phyloP scores from a whole-genome alignment of 2,888 invertebrate species.

The Ypsolopha scabrella region DNA sequence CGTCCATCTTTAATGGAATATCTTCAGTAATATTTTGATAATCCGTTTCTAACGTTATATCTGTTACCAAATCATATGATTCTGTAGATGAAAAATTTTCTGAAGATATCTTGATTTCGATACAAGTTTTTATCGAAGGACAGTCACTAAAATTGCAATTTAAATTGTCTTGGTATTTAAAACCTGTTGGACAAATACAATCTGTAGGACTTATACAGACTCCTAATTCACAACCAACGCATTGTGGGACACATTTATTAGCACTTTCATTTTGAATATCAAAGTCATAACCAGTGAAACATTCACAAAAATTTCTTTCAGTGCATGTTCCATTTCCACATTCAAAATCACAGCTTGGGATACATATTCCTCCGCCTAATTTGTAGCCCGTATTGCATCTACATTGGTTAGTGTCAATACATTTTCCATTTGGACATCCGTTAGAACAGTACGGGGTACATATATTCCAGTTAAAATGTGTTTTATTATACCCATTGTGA shows the following conservation, averaged over 20 bases:
- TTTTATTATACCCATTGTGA: slow-evolving; percentile 30
- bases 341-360: not conserved
- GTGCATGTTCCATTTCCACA: not conserved
- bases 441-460: not conserved
- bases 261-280: not conserved
- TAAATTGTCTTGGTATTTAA: not conserved
- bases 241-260: slow-evolving; percentile 3
- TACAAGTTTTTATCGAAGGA: not conserved
- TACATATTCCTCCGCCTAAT: slow-evolving; percentile 8
- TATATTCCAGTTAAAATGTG: too few species aligned
- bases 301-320: not conserved
- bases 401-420: slow-evolving; percentile 4
- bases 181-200: slow-evolving; percentile 14
- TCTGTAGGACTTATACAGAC: slow-evolving; percentile 11
- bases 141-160: not conserved
- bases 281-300: not conserved
- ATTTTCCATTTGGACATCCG: slow-evolving; percentile 25
- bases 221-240: slow-evolving; percentile 10
- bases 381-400: not conserved
- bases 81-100: too few species aligned
- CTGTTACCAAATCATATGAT: too few species aligned
- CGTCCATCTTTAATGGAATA: too few species aligned
- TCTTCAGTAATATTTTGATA: too few species aligned
- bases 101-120: not conserved
- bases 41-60: too few species aligned